phyloP scores from a whole-genome alignment of 2,888 invertebrate species.

The Drosophila leonis region DNA sequence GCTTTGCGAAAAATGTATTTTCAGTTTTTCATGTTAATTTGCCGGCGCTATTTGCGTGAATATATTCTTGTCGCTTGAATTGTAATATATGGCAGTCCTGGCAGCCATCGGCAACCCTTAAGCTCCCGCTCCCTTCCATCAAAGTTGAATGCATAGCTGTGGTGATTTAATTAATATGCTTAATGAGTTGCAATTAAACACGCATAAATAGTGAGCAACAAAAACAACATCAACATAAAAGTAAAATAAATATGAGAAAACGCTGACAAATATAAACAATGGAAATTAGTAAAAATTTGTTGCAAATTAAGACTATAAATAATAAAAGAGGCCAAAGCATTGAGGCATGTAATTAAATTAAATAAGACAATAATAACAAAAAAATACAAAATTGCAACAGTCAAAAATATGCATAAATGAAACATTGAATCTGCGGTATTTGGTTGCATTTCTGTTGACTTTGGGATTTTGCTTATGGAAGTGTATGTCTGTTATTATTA shows the following conservation, averaged over 20 bases:
- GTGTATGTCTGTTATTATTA: neutral
- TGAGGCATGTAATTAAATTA: slow-evolving; percentile 42
- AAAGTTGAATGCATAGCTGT: slow-evolving; percentile 72
- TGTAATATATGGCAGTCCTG: slow-evolving; percentile 42
- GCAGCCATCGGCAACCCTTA: neutral
- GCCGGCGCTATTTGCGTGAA: slow-evolving; percentile 42
- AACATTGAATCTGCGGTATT: neutral
- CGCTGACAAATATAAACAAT: slow-evolving; percentile 63
- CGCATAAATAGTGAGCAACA: slow-evolving; percentile 55
- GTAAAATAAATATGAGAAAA: slow-evolving; percentile 32
- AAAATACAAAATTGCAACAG: slow-evolving; percentile 1
- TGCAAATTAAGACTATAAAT: slow-evolving; percentile 61
- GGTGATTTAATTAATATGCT: slow-evolving; percentile 80
- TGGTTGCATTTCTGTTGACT: neutral
- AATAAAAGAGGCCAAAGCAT: slow-evolving; percentile 29
- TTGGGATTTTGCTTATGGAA: neutral
- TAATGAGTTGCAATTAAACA: slow-evolving; percentile 81
- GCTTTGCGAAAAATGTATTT: slow-evolving; percentile 13
- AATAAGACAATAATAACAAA: slow-evolving; percentile 9
- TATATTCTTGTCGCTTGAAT: slow-evolving; percentile 39
- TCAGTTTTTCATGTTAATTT: slow-evolving; percentile 62
- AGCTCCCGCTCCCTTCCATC: slow-evolving; percentile 1
- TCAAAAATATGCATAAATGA: neutral
- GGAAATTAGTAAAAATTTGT: slow-evolving; percentile 67
- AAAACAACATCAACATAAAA: slow-evolving; percentile 30